Percentiles rank a stretch among this genome's conserved stretches.
These are phyloP conservation scores for Mirza zaza DNA, from an alignment of 2,113 vertebrate species.

Conservation along the genomic window DNA sequence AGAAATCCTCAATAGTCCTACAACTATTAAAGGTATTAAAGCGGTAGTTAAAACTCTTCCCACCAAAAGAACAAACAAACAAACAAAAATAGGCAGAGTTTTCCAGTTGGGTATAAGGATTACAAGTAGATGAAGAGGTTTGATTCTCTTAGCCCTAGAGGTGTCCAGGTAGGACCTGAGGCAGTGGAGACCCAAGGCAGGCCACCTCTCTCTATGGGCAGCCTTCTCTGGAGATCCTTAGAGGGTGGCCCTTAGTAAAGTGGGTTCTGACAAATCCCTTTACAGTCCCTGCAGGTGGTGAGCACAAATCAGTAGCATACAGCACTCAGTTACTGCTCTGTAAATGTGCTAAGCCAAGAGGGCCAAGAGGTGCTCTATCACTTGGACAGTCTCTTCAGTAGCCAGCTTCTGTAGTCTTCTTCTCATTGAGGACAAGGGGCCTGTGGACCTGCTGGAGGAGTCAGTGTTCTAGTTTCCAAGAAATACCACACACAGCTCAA, in stretches of 20 bases:
- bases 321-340: slow-evolving; percentile 89
- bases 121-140: slow-evolving; percentile 35
- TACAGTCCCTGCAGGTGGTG: neutral
- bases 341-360: slow-evolving; percentile 89
- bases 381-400: slow-evolving; percentile 93
- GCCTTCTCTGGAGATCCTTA: slow-evolving; percentile 45
- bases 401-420: slow-evolving; percentile 90
- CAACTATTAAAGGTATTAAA: slow-evolving; percentile 26
- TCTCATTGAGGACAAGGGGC: slow-evolving; percentile 88
- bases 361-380: slow-evolving; percentile 92
- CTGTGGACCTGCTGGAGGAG: slow-evolving; percentile 90
- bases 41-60: slow-evolving; percentile 48
- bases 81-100: neutral
- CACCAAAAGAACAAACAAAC: slow-evolving; percentile 22
- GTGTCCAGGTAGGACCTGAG: slow-evolving; percentile 13
- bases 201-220: neutral
- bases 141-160: neutral
- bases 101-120: slow-evolving; percentile 26
- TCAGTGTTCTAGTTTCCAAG: slow-evolving; percentile 92
- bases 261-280: slow-evolving; percentile 19
- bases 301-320: slow-evolving; percentile 89
- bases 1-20: slow-evolving; percentile 31
- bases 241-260: slow-evolving; percentile 14
- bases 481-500: slow-evolving; percentile 88
- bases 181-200: slow-evolving; percentile 20